Evolutionary conservation across 2,888 invertebrate genomes (phyloP).

Genomic region (Drosophila trichaetosa): DNA sequence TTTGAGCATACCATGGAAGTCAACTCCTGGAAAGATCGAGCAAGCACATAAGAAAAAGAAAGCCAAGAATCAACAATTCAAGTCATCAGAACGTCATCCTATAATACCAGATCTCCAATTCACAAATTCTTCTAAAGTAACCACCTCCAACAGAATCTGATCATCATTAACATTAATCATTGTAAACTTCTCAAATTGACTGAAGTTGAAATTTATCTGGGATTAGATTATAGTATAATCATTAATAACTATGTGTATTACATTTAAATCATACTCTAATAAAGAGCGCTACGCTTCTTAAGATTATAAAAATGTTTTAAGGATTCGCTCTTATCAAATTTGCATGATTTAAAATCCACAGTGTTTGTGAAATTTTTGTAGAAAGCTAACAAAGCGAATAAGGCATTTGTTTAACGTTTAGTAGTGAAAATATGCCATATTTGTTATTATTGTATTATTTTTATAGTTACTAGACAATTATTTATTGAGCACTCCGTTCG

Average conservation of each 20-base stretch:
- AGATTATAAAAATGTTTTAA: not conserved
- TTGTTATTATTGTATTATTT: slow-evolving; percentile 1
- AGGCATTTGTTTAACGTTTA: slow-evolving; percentile 13
- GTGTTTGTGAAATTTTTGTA: not conserved
- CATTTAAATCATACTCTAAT: slow-evolving; percentile 1
- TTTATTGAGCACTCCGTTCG: slow-evolving; percentile 4
- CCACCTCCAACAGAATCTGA: not conserved
- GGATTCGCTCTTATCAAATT: not conserved
- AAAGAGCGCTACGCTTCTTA: not conserved
- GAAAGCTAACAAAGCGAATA: slow-evolving; percentile 27
- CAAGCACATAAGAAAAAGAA: slow-evolving; percentile 2
- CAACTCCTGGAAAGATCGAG: not conserved
- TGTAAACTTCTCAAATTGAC: not conserved
- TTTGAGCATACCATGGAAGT: slow-evolving; percentile 29
- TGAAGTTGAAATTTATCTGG: slow-evolving; percentile 1
- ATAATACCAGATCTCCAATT: not conserved
- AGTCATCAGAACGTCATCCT: not conserved
- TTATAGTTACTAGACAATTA: slow-evolving; percentile 1
- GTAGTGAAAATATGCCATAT: slow-evolving; percentile 11
- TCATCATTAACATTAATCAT: not conserved
- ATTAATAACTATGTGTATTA: not conserved
- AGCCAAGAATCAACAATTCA: slow-evolving; percentile 5
- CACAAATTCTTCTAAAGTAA: not conserved
- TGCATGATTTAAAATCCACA: not conserved
- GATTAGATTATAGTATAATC: not conserved